These are phyloP conservation scores for Strigamia crassipes DNA, from an alignment of 2,888 invertebrate species.

Conservation along the genomic window DNA sequence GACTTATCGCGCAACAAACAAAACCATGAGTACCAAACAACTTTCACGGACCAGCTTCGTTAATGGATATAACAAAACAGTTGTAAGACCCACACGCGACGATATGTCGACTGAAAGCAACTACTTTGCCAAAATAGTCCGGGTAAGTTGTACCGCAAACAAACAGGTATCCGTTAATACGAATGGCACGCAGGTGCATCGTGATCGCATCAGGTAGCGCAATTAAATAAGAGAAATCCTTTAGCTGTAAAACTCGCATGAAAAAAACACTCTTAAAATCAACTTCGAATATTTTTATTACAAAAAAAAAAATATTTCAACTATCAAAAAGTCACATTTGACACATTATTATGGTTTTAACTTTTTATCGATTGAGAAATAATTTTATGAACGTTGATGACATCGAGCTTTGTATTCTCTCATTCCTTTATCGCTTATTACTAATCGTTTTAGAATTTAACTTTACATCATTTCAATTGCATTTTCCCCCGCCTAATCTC, in stretches of 20 bases:
- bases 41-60: conserved; percentile 17
- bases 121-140: background rate
- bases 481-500: background rate
- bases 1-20: background rate
- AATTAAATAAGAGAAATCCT: background rate
- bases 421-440: background rate
- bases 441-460: background rate
- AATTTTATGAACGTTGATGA: background rate
- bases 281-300: too few relatives aligned
- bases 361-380: background rate
- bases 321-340: too few relatives aligned
- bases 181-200: background rate
- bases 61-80: conserved; percentile 26
- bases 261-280: too few relatives aligned
- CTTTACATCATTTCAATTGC: background rate
- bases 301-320: too few relatives aligned
- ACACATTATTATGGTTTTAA: background rate
- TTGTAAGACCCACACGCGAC: background rate
- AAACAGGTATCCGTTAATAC: conserved; percentile 16
- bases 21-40: background rate
- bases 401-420: background rate
- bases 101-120: background rate
- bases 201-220: background rate
- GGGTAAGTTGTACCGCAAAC: background rate
- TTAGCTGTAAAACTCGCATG: background rate